These are phyloP conservation scores for Malacoraja senta DNA, from an alignment of 2,797 vertebrate genomes.

Conservation along the genomic window DNA sequence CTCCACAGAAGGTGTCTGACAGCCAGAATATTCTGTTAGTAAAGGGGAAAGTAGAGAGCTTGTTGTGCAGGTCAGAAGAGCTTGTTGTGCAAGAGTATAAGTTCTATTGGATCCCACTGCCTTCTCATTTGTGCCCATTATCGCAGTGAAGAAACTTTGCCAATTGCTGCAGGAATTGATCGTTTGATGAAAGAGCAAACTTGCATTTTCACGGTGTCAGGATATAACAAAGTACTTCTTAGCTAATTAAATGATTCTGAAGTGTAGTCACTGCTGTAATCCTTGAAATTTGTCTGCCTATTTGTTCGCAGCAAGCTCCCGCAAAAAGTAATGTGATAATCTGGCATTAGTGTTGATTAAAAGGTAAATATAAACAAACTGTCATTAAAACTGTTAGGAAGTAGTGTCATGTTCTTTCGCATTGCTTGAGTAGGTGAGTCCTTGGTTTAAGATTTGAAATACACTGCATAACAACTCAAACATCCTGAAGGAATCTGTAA, in stretches of 20 bases:
- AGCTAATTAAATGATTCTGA: background rate
- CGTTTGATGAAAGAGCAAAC: background rate
- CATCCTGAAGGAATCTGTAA: no score
- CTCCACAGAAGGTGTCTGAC: background rate
- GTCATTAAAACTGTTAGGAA: no score
- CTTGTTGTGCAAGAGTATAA: background rate
- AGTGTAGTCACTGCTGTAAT: background rate
- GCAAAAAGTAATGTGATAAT: background rate
- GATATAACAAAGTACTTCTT: background rate
- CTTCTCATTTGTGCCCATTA: background rate
- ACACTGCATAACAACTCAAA: no score
- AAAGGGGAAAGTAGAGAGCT: background rate
- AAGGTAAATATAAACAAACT: background rate
- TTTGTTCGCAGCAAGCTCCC: background rate
- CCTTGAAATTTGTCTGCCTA: background rate
- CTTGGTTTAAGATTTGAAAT: no score
- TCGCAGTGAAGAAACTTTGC: no score
- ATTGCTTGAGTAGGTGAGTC: no score
- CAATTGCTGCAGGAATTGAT: background rate
- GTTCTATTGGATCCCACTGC: background rate
- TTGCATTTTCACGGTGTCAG: background rate
- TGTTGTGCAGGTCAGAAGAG: background rate
- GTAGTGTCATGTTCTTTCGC: no score
- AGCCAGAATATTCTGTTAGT: background rate
- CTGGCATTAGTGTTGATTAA: background rate